Percentiles rank a stretch among this genome's conserved stretches.
phyloP scores from a whole-genome alignment of 2,113 vertebrate species.

The Scophthalmus maximus region DNA sequence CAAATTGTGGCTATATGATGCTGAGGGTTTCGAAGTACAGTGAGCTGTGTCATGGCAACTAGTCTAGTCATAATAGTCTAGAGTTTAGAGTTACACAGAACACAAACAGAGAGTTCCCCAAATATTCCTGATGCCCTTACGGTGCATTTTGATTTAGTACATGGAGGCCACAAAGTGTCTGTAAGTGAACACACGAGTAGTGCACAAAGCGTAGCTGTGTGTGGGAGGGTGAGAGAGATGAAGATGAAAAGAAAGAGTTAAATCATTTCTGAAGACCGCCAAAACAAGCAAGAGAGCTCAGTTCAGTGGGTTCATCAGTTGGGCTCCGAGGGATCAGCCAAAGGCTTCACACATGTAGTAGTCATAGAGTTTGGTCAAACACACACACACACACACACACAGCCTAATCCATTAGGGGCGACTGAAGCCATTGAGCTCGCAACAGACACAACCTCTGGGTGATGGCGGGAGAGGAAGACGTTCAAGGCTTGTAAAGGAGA shows the following conservation, averaged over 20 bases:
- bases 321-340: conserved; percentile 43
- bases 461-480: conserved; percentile 18
- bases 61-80: background rate
- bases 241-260: background rate
- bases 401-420: conserved; percentile 37
- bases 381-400: background rate
- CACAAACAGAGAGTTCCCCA: background rate
- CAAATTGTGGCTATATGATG: too few species aligned
- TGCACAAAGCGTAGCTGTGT: conserved; percentile 3
- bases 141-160: background rate
- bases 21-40: background rate
- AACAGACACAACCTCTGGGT: conserved; percentile 41
- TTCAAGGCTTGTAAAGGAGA: conserved; percentile 47
- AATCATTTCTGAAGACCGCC: conserved; percentile 11
- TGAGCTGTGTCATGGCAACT: background rate
- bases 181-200: background rate
- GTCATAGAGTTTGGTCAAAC: conserved; percentile 42
- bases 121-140: background rate
- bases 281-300: conserved; percentile 28
- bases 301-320: conserved; percentile 53
- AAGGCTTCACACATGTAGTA: conserved; percentile 38
- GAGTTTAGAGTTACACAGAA: background rate
- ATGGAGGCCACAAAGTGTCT: conserved; percentile 2
- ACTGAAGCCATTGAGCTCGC: conserved; percentile 24
- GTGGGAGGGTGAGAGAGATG: background rate